Base-by-base conservation (phyloP, 2,888 invertebrate genomes). In the Elmis aenea region DNA sequence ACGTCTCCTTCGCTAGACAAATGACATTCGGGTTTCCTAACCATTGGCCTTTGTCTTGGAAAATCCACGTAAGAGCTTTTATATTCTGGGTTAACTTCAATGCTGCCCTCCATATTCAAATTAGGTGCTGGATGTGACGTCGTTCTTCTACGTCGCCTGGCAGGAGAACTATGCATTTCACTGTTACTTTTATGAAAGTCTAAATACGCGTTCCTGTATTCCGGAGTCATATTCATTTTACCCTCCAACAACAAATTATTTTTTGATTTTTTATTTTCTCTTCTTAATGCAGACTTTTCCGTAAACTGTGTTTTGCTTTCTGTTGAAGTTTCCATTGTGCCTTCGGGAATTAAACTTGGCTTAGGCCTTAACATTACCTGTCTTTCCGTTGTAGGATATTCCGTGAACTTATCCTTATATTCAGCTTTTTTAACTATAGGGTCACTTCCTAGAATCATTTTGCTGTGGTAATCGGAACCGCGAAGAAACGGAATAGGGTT, bases 11-110 rank as follows among this genome's bases (percentile, higher is more conserved):
- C 59, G 21, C 50, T 53, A 3, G 42, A 50, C 20, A 59, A 46
- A 30, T 51, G 54, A 20, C 46, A 38, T 43, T 50, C 55, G 9
- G 72, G 71, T 41, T 61, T 68, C 34, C 59, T 51, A 11, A 69
- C 41, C 13, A 53, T 59, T 2, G 73, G 70, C 20, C 72, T 59
- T 42, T 68, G 68, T 26, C 72, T 60, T 5, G 72, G 72, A 47
- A 71, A 71, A 49, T 71, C 63, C 56, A 70, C 55, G 48, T 68
- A 73, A 6, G 57, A 54, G 34, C 54, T 53, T 25, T 46, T 54
- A 30, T 62, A 59, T 39, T 63, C 62, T 0, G 61, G 59, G 41
- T 46, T 46, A 16, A 48, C 48, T 27, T 58, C 59, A 50, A 62
- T 55, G 14, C 50, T 45, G 5, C 57, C 58, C 33, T 58, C 58